Base-by-base conservation (phyloP, 1,140 invertebrate species). In the Cryptotermes secundus region DNA sequence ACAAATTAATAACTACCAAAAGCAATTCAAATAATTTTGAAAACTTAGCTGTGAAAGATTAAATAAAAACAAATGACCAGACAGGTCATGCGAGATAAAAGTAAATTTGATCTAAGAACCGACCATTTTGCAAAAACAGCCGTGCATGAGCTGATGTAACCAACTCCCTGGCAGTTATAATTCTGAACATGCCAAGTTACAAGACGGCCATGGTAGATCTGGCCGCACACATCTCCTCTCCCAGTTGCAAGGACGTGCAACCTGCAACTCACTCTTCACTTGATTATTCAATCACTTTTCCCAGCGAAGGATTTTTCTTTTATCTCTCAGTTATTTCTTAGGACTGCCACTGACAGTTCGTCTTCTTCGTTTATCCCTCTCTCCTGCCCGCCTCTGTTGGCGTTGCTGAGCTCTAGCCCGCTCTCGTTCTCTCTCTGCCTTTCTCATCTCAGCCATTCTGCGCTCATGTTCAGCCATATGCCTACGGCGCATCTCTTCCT, bases 401-500 rank as follows among this genome's bases (percentile, higher is more conserved):
- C 84, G 84, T 49, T 82, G 80, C 80, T 81, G 80, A 49, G 81
- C 81, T 82, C 84, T 45, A 34, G 38, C 81, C 16, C 85, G 45
- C 34, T 90, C 88, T 79, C 89, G 88, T 86, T 89, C 89, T 87
- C 89, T 88, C 84, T 90, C 89, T 36, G 88, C 89, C 86, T 91
- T 91, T 86, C 93, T 93, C 88, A 95, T 91, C 89, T 96, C 95
- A 89, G 94, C 94, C 87, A 95, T 88, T 87, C 94, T 92, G 81
- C 94, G 92, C 87, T 96, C 95, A 86, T 96, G 94, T 89, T 97
- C 96, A 45, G 95, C 95, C 93, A 97, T 95, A 87, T 96, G 95
- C 87, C 96, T 94, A 82, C 95, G 92, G 82, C 96, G 91, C 90
- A 96, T 94, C 88, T 96, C 95, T 91, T 97, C 96, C 89, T 97